phyloP scores from a whole-genome alignment of 2,797 vertebrate species.

The Poecilia velifera region DNA sequence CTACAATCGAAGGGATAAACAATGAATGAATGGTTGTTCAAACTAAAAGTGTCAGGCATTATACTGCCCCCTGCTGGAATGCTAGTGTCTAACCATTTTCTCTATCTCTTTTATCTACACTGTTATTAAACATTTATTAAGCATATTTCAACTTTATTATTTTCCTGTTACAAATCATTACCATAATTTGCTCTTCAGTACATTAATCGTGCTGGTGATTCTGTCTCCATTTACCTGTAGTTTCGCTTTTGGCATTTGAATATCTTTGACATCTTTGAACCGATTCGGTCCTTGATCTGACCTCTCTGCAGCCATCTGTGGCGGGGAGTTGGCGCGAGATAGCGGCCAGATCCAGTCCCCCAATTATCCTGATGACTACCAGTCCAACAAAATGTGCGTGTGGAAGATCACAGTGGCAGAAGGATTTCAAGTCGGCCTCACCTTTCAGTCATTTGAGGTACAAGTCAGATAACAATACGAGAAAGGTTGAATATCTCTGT shows the following conservation, averaged over 20 bases:
- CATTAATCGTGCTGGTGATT: background rate
- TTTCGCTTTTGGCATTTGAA: background rate
- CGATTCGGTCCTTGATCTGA: constrained; percentile 10
- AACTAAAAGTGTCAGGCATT: background rate
- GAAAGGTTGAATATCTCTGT: background rate
- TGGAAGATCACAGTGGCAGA: constrained; percentile 93
- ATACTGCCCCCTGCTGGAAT: background rate
- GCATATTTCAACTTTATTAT: background rate
- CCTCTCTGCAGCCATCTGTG: constrained; percentile 88
- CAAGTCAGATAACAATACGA: background rate
- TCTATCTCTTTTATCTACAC: background rate
- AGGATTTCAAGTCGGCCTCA: constrained; percentile 90
- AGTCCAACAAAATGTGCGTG: constrained; percentile 92
- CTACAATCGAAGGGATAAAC: background rate
- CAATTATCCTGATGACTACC: constrained; percentile 96
- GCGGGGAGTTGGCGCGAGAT: constrained; percentile 91
- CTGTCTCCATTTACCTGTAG: background rate
- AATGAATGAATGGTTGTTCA: background rate
- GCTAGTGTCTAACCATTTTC: background rate
- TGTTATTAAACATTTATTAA: background rate
- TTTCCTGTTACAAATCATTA: background rate
- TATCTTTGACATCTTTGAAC: background rate
- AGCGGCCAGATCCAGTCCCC: constrained; percentile 96
- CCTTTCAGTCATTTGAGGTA: constrained; percentile 97
- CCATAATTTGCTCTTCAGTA: background rate